These are phyloP conservation scores for Lampris megalopsis DNA, from an alignment of 2,113 vertebrate genomes.

Conservation along the genomic window DNA sequence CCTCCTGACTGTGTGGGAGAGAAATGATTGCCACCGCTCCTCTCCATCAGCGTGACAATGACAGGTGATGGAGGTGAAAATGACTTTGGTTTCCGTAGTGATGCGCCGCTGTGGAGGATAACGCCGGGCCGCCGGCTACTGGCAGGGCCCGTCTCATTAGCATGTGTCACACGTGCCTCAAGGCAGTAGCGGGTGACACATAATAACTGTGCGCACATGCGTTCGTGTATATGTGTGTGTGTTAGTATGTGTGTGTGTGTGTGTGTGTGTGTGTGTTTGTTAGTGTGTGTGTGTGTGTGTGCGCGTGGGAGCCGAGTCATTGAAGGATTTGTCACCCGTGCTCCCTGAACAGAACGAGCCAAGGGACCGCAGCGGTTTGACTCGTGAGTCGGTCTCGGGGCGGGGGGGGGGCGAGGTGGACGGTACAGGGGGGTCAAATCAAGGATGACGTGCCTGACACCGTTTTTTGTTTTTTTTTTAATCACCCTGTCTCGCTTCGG, in stretches of 20 bases:
- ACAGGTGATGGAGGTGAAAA: conserved; percentile 83
- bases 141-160: conserved; percentile 77
- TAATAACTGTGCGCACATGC: conserved; percentile 60
- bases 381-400: conserved; percentile 38
- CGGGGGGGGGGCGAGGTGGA: conserved; percentile 37
- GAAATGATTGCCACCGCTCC: conserved; percentile 78
- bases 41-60: conserved; percentile 74
- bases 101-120: conserved; percentile 70
- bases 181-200: conserved; percentile 61
- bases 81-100: conserved; percentile 77
- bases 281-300: conserved; percentile 23
- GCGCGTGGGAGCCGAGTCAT: conserved; percentile 6
- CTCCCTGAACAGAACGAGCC: conserved; percentile 55
- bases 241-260: conserved; percentile 45
- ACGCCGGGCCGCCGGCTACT: conserved; percentile 59
- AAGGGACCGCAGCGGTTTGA: conserved; percentile 62
- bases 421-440: conserved; percentile 66
- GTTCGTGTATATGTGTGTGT: conserved; percentile 46
- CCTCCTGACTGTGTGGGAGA: conserved; percentile 67
- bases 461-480: conserved; percentile 55
- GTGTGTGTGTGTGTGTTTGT: conserved; percentile 2
- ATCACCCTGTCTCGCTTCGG: conserved; percentile 64
- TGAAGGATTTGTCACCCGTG: conserved; percentile 64
- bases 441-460: conserved; percentile 66
- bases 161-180: conserved; percentile 76